Evolutionary conservation across 2,888 invertebrate species (phyloP), one percentile per base, ranked within the genome.

Genomic region (Watsonalla cultraria): DNA sequence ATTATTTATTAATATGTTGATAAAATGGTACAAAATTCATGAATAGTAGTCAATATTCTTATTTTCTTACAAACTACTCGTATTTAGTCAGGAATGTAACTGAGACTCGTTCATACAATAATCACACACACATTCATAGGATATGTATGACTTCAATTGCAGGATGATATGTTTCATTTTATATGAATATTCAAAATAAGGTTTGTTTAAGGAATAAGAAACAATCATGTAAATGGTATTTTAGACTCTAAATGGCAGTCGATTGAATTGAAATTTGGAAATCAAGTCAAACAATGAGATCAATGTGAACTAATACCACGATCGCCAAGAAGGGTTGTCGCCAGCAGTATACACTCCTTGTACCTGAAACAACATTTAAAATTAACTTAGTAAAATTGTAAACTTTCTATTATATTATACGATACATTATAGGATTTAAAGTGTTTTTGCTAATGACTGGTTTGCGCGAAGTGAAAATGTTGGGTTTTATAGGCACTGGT

Each of bases 101-200:
- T 54, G 55, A 69, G 67, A 53, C 54, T 60, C 55, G 48, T 63
- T 62, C 61, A 64, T 80, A 76, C 68, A 80, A 75, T 78, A 75
- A 71, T 72, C 67, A 65, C 70, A 71, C 65, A 72, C 73, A 63
- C 54, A 51, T 62, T 60, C 60, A 62, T 67, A 73, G 74, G 84
- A 85, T 84, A 86, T 85, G 84, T 74, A 42, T 42, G 66, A 64
- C 70, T 57, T 69, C 61, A 62, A 66, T 74, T 63, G 69, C 65
- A 66, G 70, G 70, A 78, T 86, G 88, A 88, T 88, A 88, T 88
- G 88, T 87, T 77, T 78, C 63, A 70, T 56, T 66, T 68, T 65
- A 62, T 60, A 54, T 65, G 24, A 24, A 24, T 24, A 24, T 24
- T 24, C 24, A 24, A 24, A 24, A 24, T 24, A 24, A 24, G 24